Evolutionary conservation across 2,797 vertebrate genomes (phyloP).

Genomic region (Aldrovandia affinis): DNA sequence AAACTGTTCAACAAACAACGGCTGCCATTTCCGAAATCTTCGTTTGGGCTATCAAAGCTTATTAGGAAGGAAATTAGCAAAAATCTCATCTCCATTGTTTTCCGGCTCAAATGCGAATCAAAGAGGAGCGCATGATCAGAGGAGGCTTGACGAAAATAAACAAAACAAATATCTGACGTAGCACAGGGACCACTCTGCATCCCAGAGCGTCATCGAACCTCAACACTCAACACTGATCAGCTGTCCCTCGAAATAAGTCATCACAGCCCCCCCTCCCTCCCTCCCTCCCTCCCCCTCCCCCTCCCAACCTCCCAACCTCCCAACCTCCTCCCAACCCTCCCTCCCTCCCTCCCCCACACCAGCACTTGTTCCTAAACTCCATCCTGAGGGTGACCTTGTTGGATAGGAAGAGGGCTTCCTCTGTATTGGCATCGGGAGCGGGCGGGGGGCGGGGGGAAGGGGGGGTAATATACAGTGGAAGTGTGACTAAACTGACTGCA

Average conservation of each 20-base stretch:
- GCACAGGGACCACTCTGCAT: background rate
- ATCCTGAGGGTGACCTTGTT: too few relatives aligned
- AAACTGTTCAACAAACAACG: too few relatives aligned
- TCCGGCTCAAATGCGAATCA: background rate
- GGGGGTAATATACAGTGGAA: slow-evolving; percentile 8
- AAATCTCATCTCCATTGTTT: background rate
- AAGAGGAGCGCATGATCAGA: background rate
- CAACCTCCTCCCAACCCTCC: background rate
- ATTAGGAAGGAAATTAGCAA: background rate
- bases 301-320: background rate
- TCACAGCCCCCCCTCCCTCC: background rate
- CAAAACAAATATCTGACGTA: background rate
- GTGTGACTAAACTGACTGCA: slow-evolving; percentile 67
- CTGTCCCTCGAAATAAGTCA: background rate
- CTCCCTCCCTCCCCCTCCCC: too few relatives aligned
- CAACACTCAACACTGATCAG: background rate
- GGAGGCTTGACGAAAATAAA: background rate
- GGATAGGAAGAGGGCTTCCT: background rate
- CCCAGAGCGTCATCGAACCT: background rate
- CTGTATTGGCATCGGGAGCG: background rate
- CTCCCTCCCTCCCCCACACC: too few relatives aligned
- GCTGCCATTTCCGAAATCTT: background rate
- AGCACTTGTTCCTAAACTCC: too few relatives aligned
- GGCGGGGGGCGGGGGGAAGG: background rate
- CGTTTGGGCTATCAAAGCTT: background rate